Conservation (phyloP, 1,140 invertebrate genomes). For the Coelopa frigida region DNA sequence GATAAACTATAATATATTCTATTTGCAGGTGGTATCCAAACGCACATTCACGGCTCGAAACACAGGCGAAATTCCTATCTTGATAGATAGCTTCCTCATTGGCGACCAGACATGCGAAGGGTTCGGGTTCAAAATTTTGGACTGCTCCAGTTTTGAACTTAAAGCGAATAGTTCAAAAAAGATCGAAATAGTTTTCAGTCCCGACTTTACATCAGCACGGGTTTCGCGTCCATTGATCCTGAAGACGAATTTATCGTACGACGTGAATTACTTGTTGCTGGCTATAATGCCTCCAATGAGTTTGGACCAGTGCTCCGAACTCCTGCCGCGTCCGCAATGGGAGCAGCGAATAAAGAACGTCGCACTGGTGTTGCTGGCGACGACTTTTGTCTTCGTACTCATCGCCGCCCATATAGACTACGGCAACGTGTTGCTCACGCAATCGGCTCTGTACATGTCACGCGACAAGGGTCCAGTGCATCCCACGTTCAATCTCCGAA, state of each 20-base stretch:
- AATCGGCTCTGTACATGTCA: slow-evolving; percentile 46
- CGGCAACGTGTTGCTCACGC: slow-evolving; percentile 57
- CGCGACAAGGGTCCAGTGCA: slow-evolving; percentile 48
- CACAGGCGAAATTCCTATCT: slow-evolving; percentile 74
- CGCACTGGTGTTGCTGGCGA: slow-evolving; percentile 55
- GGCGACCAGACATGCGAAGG: slow-evolving; percentile 72
- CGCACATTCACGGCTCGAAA: slow-evolving; percentile 83
- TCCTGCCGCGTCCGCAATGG: slow-evolving; percentile 71
- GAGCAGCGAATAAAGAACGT: slow-evolving; percentile 67
- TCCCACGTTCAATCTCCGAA: slow-evolving; percentile 55
- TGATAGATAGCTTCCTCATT: slow-evolving; percentile 68
- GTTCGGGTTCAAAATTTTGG: slow-evolving; percentile 78
- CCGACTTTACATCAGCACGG: slow-evolving; percentile 83
- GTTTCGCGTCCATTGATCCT: slow-evolving; percentile 59
- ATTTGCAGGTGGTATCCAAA: slow-evolving; percentile 54
- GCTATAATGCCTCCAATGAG: slow-evolving; percentile 74
- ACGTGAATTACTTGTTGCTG: slow-evolving; percentile 66
- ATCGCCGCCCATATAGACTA: slow-evolving; percentile 68
- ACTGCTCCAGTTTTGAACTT: slow-evolving; percentile 76
- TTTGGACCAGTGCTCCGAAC: slow-evolving; percentile 64
- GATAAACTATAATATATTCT: too few relatives aligned
- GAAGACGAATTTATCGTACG: slow-evolving; percentile 52
- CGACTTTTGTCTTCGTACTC: slow-evolving; percentile 60
- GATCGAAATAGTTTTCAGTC: slow-evolving; percentile 86
- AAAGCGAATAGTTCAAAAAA: slow-evolving; percentile 74